These are phyloP conservation scores for Pterois miles DNA, from an alignment of 2,797 vertebrate genomes.

Conservation along the genomic window DNA sequence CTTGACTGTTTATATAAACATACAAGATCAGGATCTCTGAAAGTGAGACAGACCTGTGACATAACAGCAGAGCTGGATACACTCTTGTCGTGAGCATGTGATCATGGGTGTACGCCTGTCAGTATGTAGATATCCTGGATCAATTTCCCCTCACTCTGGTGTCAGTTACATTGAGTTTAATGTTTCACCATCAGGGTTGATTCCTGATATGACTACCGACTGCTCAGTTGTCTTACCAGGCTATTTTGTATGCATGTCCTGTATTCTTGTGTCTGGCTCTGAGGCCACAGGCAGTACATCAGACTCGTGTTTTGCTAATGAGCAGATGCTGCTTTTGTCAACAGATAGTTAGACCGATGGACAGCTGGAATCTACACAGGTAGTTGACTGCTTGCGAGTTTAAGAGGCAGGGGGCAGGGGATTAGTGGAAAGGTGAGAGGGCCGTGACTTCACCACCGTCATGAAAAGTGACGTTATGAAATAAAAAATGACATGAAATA, in stretches of 20 bases:
- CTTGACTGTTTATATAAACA: constrained; percentile 54
- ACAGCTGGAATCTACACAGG: constrained; percentile 11
- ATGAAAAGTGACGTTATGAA: background rate
- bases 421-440: background rate
- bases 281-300: constrained; percentile 10
- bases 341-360: constrained; percentile 35
- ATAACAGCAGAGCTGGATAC: constrained; percentile 41
- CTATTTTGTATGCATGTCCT: background rate
- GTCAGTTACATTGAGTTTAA: constrained; percentile 65
- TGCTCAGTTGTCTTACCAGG: constrained; percentile 43
- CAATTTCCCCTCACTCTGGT: constrained; percentile 56
- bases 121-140: constrained; percentile 63
- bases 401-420: background rate
- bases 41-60: constrained; percentile 37
- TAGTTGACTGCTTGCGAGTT: background rate
- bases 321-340: constrained; percentile 48
- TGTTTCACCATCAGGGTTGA: constrained; percentile 67
- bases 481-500: background rate
- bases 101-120: constrained; percentile 29
- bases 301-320: constrained; percentile 44
- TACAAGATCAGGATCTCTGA: constrained; percentile 23
- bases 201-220: constrained; percentile 52
- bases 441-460: background rate
- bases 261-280: constrained; percentile 8
- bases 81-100: constrained; percentile 7